These are phyloP conservation scores for Spinus pinus DNA, from an alignment of 2,797 vertebrate species.

Conservation along the genomic window DNA sequence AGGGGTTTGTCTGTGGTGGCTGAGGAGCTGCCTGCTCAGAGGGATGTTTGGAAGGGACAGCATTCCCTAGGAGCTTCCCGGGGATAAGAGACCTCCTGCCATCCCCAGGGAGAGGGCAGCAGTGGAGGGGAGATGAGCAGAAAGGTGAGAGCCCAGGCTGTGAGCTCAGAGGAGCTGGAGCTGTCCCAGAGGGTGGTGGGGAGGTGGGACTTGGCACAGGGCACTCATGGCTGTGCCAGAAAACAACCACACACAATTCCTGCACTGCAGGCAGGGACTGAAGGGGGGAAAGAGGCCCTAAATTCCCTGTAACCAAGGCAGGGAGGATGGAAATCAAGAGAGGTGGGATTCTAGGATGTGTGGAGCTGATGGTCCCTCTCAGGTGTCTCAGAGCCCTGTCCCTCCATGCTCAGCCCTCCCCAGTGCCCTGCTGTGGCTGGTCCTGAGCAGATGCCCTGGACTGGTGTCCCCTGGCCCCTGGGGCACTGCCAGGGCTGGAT, in stretches of 20 bases:
- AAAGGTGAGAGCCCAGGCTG: not conserved
- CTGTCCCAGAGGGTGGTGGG: not conserved
- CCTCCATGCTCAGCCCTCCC: not conserved
- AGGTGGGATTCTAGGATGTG: not conserved
- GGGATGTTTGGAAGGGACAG: rapidly evolving
- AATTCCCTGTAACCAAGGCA: not conserved
- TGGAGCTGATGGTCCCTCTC: not conserved
- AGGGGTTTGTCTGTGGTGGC: not conserved
- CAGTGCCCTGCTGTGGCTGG: not conserved
- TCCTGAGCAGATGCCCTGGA: not conserved
- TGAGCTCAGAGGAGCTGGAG: not conserved
- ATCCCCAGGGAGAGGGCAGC: not conserved
- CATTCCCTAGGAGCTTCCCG: rapidly evolving
- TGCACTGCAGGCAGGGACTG: not conserved
- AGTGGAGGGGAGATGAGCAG: rapidly evolving
- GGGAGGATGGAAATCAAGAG: not conserved
- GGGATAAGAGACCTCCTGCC: not conserved
- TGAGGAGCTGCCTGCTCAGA: not conserved
- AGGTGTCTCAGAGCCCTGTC: not conserved
- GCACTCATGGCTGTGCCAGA: rapidly evolving
- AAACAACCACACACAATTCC: rapidly evolving
- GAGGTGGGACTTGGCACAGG: not conserved
- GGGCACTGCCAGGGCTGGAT: rapidly evolving
- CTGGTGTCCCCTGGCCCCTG: not conserved
- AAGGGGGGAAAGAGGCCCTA: rapidly evolving